Conservation (phyloP, 35 echinoderm and acorn worm genomes). For the Stichopus chloronotus region DNA sequence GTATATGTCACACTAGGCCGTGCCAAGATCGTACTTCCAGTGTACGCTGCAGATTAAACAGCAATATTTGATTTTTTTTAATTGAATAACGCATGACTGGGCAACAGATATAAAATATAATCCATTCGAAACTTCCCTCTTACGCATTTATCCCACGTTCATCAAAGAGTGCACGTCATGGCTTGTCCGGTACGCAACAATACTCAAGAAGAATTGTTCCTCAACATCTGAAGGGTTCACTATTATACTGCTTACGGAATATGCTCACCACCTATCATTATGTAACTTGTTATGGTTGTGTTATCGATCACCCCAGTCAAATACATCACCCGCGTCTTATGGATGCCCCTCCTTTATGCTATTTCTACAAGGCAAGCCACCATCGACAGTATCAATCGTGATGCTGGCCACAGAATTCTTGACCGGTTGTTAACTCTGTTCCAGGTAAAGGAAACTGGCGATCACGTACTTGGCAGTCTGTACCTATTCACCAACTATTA, state of each 20-base stretch:
- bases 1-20: no score
- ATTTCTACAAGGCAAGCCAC: not conserved
- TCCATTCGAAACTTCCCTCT: no score
- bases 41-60: no score
- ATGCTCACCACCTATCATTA: not conserved
- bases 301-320: not conserved
- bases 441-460: not conserved
- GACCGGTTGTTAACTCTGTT: not conserved
- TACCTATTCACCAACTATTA: no score
- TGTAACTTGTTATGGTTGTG: not conserved
- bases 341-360: not conserved
- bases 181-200: no score
- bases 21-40: no score
- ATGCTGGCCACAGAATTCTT: not conserved
- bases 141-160: no score
- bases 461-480: not conserved
- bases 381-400: not conserved
- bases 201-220: not conserved
- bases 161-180: no score
- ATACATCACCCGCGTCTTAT: not conserved
- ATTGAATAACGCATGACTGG: no score
- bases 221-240: not conserved
- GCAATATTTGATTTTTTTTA: no score
- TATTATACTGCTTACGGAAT: not conserved
- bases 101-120: no score